Conservation (phyloP, 2,888 invertebrate genomes). For the Beris morrisii region DNA sequence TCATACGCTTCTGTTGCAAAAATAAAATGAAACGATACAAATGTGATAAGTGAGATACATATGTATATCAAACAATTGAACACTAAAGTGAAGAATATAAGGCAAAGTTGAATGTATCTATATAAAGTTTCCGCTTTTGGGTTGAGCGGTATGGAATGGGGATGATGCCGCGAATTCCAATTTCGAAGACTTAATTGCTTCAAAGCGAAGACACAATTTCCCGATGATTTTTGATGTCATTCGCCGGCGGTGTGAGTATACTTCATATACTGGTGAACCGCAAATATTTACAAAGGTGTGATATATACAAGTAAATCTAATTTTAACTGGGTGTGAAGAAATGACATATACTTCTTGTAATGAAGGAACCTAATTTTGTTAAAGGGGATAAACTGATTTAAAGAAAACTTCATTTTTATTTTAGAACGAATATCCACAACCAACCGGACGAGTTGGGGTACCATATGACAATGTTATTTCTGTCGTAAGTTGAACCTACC, state of each 20-base stretch:
- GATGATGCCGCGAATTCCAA: slow-evolving; percentile 34
- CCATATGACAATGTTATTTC: too few relatives aligned
- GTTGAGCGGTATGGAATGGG: neutral
- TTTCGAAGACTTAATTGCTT: slow-evolving; percentile 34
- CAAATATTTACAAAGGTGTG: slow-evolving; percentile 29
- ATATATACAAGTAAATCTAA: slow-evolving; percentile 19
- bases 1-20: neutral
- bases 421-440: too few relatives aligned
- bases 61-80: neutral
- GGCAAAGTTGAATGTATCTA: too few relatives aligned
- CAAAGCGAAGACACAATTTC: slow-evolving; percentile 5
- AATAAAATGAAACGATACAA: neutral
- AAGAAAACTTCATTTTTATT: too few relatives aligned
- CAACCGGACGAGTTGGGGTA: too few relatives aligned
- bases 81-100: neutral
- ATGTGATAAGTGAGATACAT: neutral
- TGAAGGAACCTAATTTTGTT: slow-evolving; percentile 26
- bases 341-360: slow-evolving; percentile 19
- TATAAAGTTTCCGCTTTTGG: too few relatives aligned
- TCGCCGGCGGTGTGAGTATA: neutral
- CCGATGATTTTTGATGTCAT: neutral
- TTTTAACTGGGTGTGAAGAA: slow-evolving; percentile 23
- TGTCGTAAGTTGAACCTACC: too few relatives aligned
- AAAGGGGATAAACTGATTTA: slow-evolving; percentile 25
- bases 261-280: neutral